Conservation (phyloP, 2,888 invertebrate genomes). For the Podabrus alpinus region DNA sequence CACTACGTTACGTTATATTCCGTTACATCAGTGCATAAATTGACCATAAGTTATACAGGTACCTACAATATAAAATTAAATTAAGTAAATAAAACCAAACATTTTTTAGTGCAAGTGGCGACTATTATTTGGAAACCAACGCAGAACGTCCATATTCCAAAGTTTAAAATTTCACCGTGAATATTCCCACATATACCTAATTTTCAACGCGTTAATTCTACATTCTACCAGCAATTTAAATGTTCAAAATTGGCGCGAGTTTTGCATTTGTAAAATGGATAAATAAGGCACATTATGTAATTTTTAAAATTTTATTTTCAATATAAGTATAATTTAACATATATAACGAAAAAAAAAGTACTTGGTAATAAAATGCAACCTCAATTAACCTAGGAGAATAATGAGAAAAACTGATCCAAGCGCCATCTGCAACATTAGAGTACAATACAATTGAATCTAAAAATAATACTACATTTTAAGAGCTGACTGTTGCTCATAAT, state of each 20-base stretch:
- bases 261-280: background rate
- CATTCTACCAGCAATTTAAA: background rate
- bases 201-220: no score
- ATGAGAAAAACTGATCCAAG: background rate
- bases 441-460: background rate
- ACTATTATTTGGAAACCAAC: no score
- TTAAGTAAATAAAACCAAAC: no score
- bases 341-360: background rate
- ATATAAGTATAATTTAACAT: background rate
- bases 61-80: no score
- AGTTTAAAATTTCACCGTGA: no score
- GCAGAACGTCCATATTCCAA: no score
- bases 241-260: background rate
- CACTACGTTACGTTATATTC: no score
- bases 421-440: background rate
- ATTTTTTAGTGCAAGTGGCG: no score
- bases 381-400: conserved; percentile 8
- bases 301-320: background rate
- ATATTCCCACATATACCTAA: no score
- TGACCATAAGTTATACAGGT: no score
- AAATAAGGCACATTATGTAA: background rate
- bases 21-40: no score
- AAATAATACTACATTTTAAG: background rate
- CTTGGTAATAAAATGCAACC: conserved; percentile 5
- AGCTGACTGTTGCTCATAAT: conserved; percentile 1